These are phyloP conservation scores for Imbricaverruca yamaguchii DNA, from an alignment of 2,888 invertebrate genomes.

Conservation along the genomic window DNA sequence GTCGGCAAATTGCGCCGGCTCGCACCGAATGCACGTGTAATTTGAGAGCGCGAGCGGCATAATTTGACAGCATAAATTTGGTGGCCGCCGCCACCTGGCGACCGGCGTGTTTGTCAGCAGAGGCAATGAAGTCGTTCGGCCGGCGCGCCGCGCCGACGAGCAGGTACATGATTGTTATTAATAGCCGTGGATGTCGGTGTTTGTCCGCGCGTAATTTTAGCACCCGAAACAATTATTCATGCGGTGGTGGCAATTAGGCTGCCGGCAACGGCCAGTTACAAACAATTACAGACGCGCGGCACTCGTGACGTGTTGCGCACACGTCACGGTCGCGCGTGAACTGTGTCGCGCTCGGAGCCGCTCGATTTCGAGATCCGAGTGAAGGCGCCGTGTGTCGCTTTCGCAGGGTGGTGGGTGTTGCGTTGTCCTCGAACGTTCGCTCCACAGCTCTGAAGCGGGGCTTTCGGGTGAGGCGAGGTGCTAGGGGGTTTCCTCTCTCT, in stretches of 20 bases:
- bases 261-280: not conserved
- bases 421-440: too few relatives aligned
- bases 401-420: too few relatives aligned
- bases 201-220: not conserved
- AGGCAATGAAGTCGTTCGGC: not conserved
- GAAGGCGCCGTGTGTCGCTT: too few relatives aligned
- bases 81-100: not conserved
- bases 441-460: too few relatives aligned
- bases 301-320: too few relatives aligned
- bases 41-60: not conserved
- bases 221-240: slow-evolving; percentile 9
- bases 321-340: too few relatives aligned
- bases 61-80: slow-evolving; percentile 18
- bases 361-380: too few relatives aligned
- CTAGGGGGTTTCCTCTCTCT: too few relatives aligned
- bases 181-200: not conserved
- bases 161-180: slow-evolving; percentile 10
- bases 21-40: slow-evolving; percentile 1
- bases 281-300: slow-evolving; percentile 7
- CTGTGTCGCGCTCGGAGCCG: too few relatives aligned
- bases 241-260: not conserved
- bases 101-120: not conserved
- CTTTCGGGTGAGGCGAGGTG: too few relatives aligned
- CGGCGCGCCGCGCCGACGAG: not conserved
- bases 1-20: not conserved